Evolutionary conservation across 1,140 invertebrate species (phyloP), one percentile per base, ranked within the genome.

Genomic region (Camponotus vicinus): DNA sequence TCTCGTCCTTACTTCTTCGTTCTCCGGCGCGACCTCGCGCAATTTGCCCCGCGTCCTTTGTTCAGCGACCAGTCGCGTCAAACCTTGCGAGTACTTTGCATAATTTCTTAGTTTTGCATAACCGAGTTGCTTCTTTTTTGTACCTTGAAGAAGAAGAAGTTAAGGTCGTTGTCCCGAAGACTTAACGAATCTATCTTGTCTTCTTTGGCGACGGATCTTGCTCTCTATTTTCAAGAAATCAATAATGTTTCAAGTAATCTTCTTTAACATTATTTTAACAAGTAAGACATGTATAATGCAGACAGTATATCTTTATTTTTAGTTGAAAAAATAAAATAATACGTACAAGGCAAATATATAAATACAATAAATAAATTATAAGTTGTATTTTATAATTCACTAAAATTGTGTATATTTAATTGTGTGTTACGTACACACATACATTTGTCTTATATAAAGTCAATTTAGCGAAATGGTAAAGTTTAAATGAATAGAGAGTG

Each of bases 91-190:
- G 86, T 89, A 85, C 86, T 93, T 93, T 93, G 87, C 92, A 93
- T 92, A 93, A 93, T 92, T 92, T 91, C 87, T 88, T 86, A 88
- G 86, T 90, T 93, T 93, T 91, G 88, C 89, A 92, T 91, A 91
- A 90, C 88, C 77, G 64, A 89, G 79, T 64, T 76, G 85, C 57
- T 89, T 85, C 84, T 70, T 84, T 75, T 77, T 37, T 2, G 18
- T 27, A 11, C 52, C 15, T 1, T 7, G n/a, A 49, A 70, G 63
- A 75, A 85, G 63, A 75, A 85, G 85, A 86, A 83, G 57, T 67
- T 69, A 75, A 85, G 27, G 67, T 52, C 49, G 49, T 67, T 76
- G 59, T 57, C 73, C 49, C 66, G 27, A 27, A 45, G 69, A 69
- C 84, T 78, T 86, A 83, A 89, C 88, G 83, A 89, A 89, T 89